Percentiles rank a stretch among this genome's conserved stretches.
These are phyloP conservation scores for Lysandra bellargus DNA, from an alignment of 2,888 invertebrate genomes.

Conservation along the genomic window DNA sequence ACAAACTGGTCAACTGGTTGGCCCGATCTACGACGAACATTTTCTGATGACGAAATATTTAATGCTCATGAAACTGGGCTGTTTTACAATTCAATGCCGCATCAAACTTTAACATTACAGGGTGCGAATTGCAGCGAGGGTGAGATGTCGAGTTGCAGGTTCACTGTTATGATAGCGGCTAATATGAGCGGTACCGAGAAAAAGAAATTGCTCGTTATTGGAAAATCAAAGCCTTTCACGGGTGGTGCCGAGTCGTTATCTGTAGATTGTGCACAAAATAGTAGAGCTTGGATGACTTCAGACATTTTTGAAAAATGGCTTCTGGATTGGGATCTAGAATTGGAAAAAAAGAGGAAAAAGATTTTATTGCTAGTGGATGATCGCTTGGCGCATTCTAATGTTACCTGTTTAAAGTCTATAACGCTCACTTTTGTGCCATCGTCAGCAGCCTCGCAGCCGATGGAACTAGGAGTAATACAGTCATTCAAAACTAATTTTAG, in stretches of 20 bases:
- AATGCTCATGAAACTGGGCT: conserved; percentile 48
- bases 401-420: conserved; percentile 38
- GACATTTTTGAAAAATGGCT: conserved; percentile 42
- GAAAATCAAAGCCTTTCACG: conserved; percentile 40
- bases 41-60: conserved; percentile 43
- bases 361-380: conserved; percentile 40
- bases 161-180: conserved; percentile 48
- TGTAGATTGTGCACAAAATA: conserved; percentile 41
- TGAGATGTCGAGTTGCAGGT: conserved; percentile 46
- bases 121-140: conserved; percentile 48
- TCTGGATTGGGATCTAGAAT: conserved; percentile 38
- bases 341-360: conserved; percentile 37
- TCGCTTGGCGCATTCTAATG: conserved; percentile 31
- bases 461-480: conserved; percentile 43
- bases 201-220: conserved; percentile 38
- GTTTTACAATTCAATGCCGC: conserved; percentile 47
- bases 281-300: conserved; percentile 42
- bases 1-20: conserved; percentile 41
- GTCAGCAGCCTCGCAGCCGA: conserved; percentile 41
- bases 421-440: conserved; percentile 39
- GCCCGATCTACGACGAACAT: conserved; percentile 39
- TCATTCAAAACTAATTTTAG: conserved; percentile 41
- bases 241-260: conserved; percentile 38
- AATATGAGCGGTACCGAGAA: conserved; percentile 45
- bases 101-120: conserved; percentile 46